Evolutionary conservation across 2,797 vertebrate genomes (phyloP).

Genomic region (Dendrocincla fuliginosa): DNA sequence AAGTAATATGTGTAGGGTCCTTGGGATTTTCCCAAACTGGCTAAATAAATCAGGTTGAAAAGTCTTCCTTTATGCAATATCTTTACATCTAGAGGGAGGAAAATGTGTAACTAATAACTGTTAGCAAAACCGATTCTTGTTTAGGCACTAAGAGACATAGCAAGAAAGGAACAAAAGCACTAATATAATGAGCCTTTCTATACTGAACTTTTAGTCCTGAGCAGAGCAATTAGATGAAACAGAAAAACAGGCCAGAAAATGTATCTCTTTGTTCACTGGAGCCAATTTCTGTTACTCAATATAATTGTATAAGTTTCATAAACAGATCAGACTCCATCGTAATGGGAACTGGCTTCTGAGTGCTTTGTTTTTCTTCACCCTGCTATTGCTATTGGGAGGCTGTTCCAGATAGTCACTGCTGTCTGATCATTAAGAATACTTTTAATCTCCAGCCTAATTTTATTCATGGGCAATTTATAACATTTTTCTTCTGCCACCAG

Average conservation of each 20-base stretch:
- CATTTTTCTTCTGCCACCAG: slow-evolving; percentile 31
- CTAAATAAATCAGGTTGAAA: not conserved
- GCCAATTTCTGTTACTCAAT: not conserved
- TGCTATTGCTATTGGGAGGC: not conserved
- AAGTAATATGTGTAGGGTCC: not conserved
- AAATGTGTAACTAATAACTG: not conserved
- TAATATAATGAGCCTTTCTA: not conserved
- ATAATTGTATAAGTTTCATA: slow-evolving; percentile 2
- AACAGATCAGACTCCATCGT: not conserved
- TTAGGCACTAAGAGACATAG: not conserved
- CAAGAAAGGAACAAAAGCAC: not conserved
- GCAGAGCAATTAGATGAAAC: not conserved
- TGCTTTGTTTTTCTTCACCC: slow-evolving; percentile 9
- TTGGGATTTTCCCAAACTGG: not conserved
- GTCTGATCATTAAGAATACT: slow-evolving; percentile 23
- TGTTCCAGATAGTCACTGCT: not conserved
- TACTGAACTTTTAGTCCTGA: not conserved
- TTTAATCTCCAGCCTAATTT: slow-evolving; percentile 37
- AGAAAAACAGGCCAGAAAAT: slow-evolving; percentile 11
- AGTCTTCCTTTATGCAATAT: not conserved
- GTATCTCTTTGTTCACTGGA: not conserved
- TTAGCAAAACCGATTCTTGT: not conserved
- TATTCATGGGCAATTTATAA: slow-evolving; percentile 30
- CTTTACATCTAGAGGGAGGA: not conserved
- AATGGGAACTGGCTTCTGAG: not conserved